Percentiles rank a stretch among this genome's conserved stretches.
These are phyloP conservation scores for Yponomeuta plumbellus DNA, from an alignment of 2,888 invertebrate genomes.

Conservation along the genomic window DNA sequence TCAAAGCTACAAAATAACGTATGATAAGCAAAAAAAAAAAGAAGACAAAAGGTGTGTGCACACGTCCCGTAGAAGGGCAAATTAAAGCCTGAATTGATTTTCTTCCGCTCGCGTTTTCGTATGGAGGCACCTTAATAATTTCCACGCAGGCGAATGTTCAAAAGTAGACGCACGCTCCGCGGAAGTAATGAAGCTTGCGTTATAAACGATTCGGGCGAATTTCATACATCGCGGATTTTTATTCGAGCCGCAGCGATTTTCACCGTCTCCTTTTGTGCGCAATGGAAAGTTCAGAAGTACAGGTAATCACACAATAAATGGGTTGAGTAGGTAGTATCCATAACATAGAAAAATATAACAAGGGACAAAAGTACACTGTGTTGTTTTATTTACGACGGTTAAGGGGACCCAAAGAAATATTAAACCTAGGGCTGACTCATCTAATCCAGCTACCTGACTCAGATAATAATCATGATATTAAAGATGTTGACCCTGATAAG, in stretches of 20 bases:
- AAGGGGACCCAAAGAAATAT: too few species aligned
- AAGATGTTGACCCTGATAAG: too few species aligned
- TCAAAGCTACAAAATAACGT: background rate
- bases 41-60: background rate
- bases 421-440: too few species aligned
- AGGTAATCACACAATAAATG: background rate
- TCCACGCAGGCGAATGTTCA: constrained; percentile 10
- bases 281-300: background rate
- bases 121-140: background rate
- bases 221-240: constrained; percentile 53
- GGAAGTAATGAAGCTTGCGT: constrained; percentile 64
- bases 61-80: background rate
- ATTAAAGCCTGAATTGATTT: background rate
- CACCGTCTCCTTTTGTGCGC: background rate
- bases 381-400: too few species aligned
- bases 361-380: too few species aligned
- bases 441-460: too few species aligned
- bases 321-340: too few species aligned
- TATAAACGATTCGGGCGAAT: constrained; percentile 57
- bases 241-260: constrained; percentile 51
- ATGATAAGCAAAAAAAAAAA: background rate
- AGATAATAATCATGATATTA: too few species aligned
- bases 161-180: constrained; percentile 35
- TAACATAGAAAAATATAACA: too few species aligned
- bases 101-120: background rate